These are phyloP conservation scores for Phyllotreta cruciferae DNA, from an alignment of 2,888 invertebrate genomes.

Conservation along the genomic window DNA sequence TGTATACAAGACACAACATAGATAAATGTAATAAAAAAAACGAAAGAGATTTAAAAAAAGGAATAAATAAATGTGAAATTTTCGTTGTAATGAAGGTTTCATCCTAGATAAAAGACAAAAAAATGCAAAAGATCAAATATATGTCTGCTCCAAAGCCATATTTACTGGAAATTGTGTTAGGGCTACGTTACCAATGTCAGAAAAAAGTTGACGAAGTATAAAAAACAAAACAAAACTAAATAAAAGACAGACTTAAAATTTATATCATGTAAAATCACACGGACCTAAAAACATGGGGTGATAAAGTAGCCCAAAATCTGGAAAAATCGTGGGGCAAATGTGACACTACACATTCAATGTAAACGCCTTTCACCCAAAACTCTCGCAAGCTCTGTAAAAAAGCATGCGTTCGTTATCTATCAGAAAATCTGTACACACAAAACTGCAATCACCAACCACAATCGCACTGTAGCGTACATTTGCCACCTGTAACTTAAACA, in stretches of 20 bases:
- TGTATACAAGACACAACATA: constrained; percentile 46
- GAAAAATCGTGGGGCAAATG: constrained; percentile 55
- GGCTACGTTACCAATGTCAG: constrained; percentile 47
- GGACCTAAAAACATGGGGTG: constrained; percentile 36
- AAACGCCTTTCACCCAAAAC: constrained; percentile 36
- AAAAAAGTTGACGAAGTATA: constrained; percentile 8
- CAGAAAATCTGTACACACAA: constrained; percentile 39
- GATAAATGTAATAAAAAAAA: constrained; percentile 34
- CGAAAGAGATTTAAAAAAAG: constrained; percentile 28
- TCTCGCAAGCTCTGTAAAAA: constrained; percentile 39
- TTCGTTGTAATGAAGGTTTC: constrained; percentile 51
- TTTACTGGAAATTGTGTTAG: constrained; percentile 44
- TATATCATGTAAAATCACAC: constrained; percentile 13
- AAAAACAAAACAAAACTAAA: constrained; percentile 13
- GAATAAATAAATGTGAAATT: constrained; percentile 31
- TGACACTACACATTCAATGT: constrained; percentile 54
- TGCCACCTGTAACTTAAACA: constrained; percentile 32
- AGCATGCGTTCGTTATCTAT: constrained; percentile 43
- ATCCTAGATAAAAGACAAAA: constrained; percentile 56
- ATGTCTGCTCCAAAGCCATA: constrained; percentile 50
- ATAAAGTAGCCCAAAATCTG: constrained; percentile 52
- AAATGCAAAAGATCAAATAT: constrained; percentile 54
- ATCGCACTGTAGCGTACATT: constrained; percentile 54
- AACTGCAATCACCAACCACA: constrained; percentile 38
- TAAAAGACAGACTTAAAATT: constrained; percentile 13